Evolutionary conservation across 1,140 invertebrate species (phyloP).

Genomic region (Drosophila rufa): DNA sequence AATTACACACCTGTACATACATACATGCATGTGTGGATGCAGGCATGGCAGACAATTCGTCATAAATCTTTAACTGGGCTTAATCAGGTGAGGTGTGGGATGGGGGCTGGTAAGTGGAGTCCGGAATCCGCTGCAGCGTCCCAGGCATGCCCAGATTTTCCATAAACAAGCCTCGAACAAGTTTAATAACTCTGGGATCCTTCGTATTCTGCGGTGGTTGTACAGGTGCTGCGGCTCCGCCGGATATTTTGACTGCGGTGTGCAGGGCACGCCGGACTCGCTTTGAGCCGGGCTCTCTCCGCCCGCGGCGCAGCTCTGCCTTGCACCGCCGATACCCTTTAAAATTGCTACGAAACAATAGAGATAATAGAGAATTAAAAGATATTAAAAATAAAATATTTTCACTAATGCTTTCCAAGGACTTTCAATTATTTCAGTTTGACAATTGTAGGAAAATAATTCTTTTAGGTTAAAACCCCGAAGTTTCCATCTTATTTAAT

Average conservation of each 20-base stretch:
- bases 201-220: slow-evolving; percentile 30
- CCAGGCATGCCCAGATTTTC: slow-evolving; percentile 1
- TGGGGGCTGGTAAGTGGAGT: background rate
- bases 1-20: slow-evolving; percentile 25
- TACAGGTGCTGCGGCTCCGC: slow-evolving; percentile 22
- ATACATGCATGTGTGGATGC: background rate
- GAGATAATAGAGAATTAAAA: background rate
- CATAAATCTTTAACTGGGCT: slow-evolving; percentile 44
- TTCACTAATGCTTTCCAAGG: too few species aligned
- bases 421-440: too few species aligned
- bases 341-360: background rate
- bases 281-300: slow-evolving; percentile 1
- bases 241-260: slow-evolving; percentile 35
- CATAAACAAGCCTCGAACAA: slow-evolving; percentile 58
- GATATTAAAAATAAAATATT: too few species aligned
- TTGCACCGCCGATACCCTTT: background rate
- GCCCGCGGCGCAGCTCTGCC: background rate
- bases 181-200: slow-evolving; percentile 57
- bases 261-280: slow-evolving; percentile 1
- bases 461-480: too few species aligned
- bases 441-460: too few species aligned
- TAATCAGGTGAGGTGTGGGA: slow-evolving; percentile 29
- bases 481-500: background rate
- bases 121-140: background rate
- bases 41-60: slow-evolving; percentile 28